Percentiles rank a stretch among this genome's conserved stretches.
Evolutionary conservation across 2,888 invertebrate genomes (phyloP).

Genomic region (Merodon equestris): DNA sequence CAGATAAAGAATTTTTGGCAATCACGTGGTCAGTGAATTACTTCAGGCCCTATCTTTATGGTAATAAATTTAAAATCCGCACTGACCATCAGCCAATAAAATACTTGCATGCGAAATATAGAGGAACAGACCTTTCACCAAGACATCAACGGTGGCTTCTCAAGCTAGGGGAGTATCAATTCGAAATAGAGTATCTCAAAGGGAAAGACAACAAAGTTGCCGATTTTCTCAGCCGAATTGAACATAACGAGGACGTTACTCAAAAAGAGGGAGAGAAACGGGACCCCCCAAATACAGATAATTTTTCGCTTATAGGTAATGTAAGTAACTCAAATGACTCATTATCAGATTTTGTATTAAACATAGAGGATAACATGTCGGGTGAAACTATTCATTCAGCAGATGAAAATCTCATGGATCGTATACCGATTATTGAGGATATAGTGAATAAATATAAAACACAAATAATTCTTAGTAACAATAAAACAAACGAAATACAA

Average conservation of each 20-base stretch:
- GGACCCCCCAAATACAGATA: background rate
- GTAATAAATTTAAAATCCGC: constrained; percentile 6
- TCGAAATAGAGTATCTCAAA: too few species aligned
- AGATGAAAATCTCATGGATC: constrained; percentile 1
- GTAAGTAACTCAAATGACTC: constrained; percentile 2
- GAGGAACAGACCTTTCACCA: too few species aligned
- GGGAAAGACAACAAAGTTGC: constrained; percentile 53
- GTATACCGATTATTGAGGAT: constrained; percentile 9
- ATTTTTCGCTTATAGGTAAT: constrained; percentile 12
- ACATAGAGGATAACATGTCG: constrained; percentile 1
- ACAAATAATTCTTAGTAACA: constrained; percentile 17
- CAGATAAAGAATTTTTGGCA: too few species aligned
- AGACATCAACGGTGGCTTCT: too few species aligned
- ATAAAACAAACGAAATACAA: constrained; percentile 6
- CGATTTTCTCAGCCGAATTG: constrained; percentile 16
- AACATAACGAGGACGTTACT: constrained; percentile 14
- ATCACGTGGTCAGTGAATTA: too few species aligned
- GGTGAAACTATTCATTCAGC: constrained; percentile 13
- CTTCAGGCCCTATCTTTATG: constrained; percentile 7
- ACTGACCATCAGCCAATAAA: constrained; percentile 15
- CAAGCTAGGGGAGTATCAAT: too few species aligned
- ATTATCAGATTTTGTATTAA: constrained; percentile 15
- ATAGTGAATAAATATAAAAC: constrained; percentile 13
- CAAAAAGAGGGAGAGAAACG: constrained; percentile 2
- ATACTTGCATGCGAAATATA: constrained; percentile 1